Conservation (phyloP, 1,140 invertebrate genomes). For the Hirudo medicinalis region DNA sequence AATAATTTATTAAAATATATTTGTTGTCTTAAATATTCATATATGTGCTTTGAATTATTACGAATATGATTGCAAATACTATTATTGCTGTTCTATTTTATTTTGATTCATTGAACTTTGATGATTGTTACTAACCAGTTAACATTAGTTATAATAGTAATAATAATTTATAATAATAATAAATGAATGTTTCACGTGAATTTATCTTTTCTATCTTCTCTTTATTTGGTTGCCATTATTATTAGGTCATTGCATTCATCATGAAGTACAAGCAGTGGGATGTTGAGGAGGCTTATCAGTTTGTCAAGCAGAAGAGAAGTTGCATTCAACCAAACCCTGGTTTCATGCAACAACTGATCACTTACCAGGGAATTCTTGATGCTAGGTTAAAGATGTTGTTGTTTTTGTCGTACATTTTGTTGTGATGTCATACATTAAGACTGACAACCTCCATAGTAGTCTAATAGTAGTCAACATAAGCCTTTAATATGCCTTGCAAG, state of each 20-base stretch:
- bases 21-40: not conserved
- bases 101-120: too few species aligned
- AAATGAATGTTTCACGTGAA: too few species aligned
- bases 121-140: too few species aligned
- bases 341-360: conserved; percentile 83
- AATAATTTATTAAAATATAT: not conserved
- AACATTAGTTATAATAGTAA: too few species aligned
- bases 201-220: too few species aligned
- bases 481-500: not conserved
- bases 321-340: conserved; percentile 91
- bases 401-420: not conserved
- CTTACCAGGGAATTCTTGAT: conserved; percentile 70
- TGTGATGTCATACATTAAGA: not conserved
- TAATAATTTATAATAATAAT: too few species aligned
- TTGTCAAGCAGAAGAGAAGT: conserved; percentile 74
- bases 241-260: conserved; percentile 67
- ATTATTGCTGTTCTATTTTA: too few species aligned
- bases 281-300: conserved; percentile 69
- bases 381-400: conserved; percentile 60
- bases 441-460: not conserved
- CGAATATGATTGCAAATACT: not conserved
- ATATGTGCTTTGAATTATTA: not conserved
- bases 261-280: conserved; percentile 96
- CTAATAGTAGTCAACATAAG: not conserved
- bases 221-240: too few species aligned